Percentiles rank a stretch among this genome's conserved stretches.
Conservation (phyloP, 2,888 invertebrate genomes). For the Hoplodrina ambigua region DNA sequence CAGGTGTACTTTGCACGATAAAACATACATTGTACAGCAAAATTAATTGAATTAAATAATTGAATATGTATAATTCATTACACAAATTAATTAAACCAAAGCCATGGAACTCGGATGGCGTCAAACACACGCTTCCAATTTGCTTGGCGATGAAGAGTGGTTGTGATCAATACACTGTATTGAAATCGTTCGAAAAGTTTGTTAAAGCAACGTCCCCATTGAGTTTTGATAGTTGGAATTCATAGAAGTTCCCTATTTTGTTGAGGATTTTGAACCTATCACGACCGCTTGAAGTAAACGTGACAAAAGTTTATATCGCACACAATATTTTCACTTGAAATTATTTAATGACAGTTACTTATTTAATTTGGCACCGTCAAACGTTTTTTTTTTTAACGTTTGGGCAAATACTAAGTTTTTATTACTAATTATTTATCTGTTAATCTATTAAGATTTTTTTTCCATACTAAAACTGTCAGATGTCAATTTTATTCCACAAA, state of each 20-base stretch:
- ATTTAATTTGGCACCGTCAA: too few relatives aligned
- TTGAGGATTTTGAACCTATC: too few relatives aligned
- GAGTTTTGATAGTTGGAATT: not conserved
- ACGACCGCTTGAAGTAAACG: too few relatives aligned
- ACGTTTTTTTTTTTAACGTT: too few relatives aligned
- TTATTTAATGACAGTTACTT: too few relatives aligned
- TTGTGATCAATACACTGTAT: slow-evolving; percentile 12
- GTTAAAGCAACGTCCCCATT: not conserved
- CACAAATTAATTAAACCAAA: slow-evolving; percentile 55
- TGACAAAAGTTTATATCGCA: too few relatives aligned
- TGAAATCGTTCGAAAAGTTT: slow-evolving; percentile 24
- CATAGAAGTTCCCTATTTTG: not conserved
- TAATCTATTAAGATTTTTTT: too few relatives aligned
- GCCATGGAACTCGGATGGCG: slow-evolving; percentile 39
- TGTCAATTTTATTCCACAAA: too few relatives aligned
- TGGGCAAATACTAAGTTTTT: too few relatives aligned
- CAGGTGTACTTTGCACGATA: slow-evolving; percentile 12
- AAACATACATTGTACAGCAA: slow-evolving; percentile 8
- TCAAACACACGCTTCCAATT: slow-evolving; percentile 55
- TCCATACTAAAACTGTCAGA: too few relatives aligned
- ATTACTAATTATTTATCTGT: too few relatives aligned
- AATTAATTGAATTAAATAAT: slow-evolving; percentile 44
- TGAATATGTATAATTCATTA: slow-evolving; percentile 40
- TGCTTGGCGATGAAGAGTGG: slow-evolving; percentile 37
- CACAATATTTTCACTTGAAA: too few relatives aligned